Percentiles rank a stretch among this genome's conserved stretches.
Evolutionary conservation across 2,113 vertebrate genomes (phyloP).

Genomic region (Podarcis raffonei): DNA sequence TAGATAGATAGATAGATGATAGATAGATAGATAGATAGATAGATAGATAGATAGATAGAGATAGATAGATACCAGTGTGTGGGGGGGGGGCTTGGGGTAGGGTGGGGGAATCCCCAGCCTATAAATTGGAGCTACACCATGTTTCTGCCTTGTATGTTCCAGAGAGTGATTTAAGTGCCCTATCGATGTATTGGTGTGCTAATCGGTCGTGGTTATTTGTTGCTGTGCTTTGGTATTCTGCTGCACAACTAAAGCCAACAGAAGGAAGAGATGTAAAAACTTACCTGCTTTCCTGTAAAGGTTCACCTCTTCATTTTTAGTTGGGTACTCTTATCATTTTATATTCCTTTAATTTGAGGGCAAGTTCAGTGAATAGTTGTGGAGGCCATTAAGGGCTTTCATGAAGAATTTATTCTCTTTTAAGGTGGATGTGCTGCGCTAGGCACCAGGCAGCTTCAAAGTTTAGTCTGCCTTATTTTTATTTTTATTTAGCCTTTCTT

Average conservation of each 20-base stretch:
- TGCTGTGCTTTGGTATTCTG: constrained; percentile 14
- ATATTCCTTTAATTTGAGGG: constrained; percentile 73
- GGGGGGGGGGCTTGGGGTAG: no score
- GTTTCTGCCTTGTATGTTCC: constrained; percentile 7
- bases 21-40: no score
- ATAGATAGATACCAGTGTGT: no score
- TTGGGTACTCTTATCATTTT: constrained; percentile 68
- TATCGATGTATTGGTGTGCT: constrained; percentile 30
- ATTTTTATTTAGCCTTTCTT: constrained; percentile 41
- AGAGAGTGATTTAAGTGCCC: constrained; percentile 37
- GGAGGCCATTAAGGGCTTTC: constrained; percentile 66
- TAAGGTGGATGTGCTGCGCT: constrained; percentile 50
- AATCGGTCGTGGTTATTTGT: constrained; percentile 29
- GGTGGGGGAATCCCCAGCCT: not conserved
- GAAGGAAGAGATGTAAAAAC: constrained; percentile 32
- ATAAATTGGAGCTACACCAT: not conserved
- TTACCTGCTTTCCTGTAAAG: constrained; percentile 45
- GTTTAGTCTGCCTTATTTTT: constrained; percentile 65
- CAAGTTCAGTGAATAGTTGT: constrained; percentile 70
- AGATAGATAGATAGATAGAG: no score
- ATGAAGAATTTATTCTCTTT: constrained; percentile 71
- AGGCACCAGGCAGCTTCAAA: constrained; percentile 37
- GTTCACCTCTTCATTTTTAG: constrained; percentile 63
- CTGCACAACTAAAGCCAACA: constrained; percentile 6
- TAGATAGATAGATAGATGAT: no score